Evolutionary conservation across 2,888 invertebrate species (phyloP).

Genomic region (Scelioninae gen. 2): DNA sequence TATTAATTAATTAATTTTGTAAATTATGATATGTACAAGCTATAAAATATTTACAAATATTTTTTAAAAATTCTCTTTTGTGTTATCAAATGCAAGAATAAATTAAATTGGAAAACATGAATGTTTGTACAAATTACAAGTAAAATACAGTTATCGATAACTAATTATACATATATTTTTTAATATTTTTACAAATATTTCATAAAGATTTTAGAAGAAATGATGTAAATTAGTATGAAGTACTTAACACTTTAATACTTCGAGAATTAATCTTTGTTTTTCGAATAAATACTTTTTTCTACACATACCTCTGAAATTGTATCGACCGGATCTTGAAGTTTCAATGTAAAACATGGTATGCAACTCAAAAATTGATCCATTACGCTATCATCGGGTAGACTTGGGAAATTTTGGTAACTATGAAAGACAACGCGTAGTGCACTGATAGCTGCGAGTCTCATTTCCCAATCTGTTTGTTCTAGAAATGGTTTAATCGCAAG

Average conservation of each 20-base stretch:
- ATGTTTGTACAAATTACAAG: too few relatives aligned
- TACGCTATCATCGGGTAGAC: conserved; percentile 66
- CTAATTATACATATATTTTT: too few relatives aligned
- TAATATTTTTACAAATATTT: too few relatives aligned
- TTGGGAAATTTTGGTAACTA: conserved; percentile 65
- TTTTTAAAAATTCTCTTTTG: too few relatives aligned
- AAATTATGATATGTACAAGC: too few relatives aligned
- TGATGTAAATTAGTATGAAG: too few relatives aligned
- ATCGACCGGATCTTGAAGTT: conserved; percentile 67
- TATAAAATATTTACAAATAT: too few relatives aligned
- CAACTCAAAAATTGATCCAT: conserved; percentile 71
- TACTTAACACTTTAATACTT: too few relatives aligned
- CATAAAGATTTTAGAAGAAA: too few relatives aligned
- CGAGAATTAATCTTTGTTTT: neutral
- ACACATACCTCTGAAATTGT: conserved; percentile 65
- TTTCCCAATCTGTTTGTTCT: conserved; percentile 71
- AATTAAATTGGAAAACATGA: too few relatives aligned
- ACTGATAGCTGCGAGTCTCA: conserved; percentile 68
- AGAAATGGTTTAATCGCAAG: conserved; percentile 71
- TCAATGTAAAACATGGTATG: conserved; percentile 69
- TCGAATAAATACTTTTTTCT: neutral
- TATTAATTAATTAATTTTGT: too few relatives aligned
- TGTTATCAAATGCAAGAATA: neutral
- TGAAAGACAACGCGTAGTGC: conserved; percentile 67
- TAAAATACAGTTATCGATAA: too few relatives aligned